Evolutionary conservation across 2,888 invertebrate genomes (phyloP).

Genomic region (Chrysolina oricalcia): DNA sequence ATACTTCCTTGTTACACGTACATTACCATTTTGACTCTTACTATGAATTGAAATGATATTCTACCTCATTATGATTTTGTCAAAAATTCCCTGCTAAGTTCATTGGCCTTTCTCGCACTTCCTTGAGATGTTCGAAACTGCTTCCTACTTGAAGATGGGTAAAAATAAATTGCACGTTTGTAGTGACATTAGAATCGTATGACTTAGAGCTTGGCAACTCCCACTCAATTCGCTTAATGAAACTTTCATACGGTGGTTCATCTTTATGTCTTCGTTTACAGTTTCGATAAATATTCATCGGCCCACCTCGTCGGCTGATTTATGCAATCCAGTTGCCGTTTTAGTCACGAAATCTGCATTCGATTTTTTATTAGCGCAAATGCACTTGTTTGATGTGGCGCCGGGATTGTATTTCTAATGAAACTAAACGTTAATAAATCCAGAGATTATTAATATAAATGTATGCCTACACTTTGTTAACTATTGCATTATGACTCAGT

Average conservation of each 20-base stretch:
- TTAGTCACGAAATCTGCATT: constrained; percentile 25
- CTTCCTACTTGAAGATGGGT: constrained; percentile 28
- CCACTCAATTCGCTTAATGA: constrained; percentile 27
- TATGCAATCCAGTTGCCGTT: constrained; percentile 13
- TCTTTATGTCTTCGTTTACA: constrained; percentile 16
- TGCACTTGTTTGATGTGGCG: constrained; percentile 12
- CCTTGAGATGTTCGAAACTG: constrained; percentile 22
- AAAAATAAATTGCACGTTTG: constrained; percentile 31
- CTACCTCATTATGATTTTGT: not conserved
- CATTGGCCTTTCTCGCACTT: constrained; percentile 10
- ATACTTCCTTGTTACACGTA: too few species aligned
- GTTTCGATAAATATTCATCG: constrained; percentile 24
- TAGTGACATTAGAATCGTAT: constrained; percentile 33
- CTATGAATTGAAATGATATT: too few species aligned
- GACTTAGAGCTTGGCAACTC: constrained; percentile 24
- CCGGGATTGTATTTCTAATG: constrained; percentile 1
- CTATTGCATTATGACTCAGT: not conserved
- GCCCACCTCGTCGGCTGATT: constrained; percentile 13
- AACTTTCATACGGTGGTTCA: constrained; percentile 23
- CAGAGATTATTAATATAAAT: not conserved
- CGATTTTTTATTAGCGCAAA: not conserved
- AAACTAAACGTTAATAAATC: not conserved
- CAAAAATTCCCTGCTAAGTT: constrained; percentile 3
- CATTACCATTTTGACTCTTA: too few species aligned
- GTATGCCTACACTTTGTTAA: not conserved